Evolutionary conservation across 2,113 vertebrate genomes (phyloP).

Genomic region (Junco hyemalis): DNA sequence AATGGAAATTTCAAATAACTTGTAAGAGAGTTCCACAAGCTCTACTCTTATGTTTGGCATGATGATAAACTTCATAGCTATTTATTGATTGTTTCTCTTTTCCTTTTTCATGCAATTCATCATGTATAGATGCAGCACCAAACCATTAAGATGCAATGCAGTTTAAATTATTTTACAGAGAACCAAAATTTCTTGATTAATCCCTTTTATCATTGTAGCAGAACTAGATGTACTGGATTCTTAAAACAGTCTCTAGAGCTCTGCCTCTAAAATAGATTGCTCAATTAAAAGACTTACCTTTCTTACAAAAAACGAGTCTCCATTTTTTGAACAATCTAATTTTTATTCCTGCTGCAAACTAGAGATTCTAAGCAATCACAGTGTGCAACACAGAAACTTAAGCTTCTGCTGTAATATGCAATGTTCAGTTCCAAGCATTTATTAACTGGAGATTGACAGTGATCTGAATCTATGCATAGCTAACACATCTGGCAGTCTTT

Average conservation of each 20-base stretch:
- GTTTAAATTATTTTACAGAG: neutral
- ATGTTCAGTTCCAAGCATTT: neutral
- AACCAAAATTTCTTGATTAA: neutral
- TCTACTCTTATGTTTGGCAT: neutral
- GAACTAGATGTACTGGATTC: neutral
- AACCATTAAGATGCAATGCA: neutral
- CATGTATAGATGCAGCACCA: neutral
- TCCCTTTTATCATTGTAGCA: neutral
- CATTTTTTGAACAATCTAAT: neutral
- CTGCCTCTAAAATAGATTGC: neutral
- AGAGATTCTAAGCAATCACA: neutral
- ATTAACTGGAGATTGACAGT: neutral
- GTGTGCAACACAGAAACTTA: neutral
- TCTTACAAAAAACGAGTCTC: neutral
- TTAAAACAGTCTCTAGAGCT: neutral
- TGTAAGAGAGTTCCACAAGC: neutral
- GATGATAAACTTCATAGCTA: neutral
- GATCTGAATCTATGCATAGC: neutral
- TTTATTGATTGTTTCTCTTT: neutral
- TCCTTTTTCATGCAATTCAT: neutral
- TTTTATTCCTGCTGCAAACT: conserved; percentile 6
- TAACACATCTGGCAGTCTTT: neutral
- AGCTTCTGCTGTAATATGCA: neutral
- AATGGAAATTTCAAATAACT: conserved; percentile 9
- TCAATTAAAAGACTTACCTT: conserved; percentile 14